These are phyloP conservation scores for Aromia moschata DNA, from an alignment of 2,888 invertebrate species.

Conservation along the genomic window DNA sequence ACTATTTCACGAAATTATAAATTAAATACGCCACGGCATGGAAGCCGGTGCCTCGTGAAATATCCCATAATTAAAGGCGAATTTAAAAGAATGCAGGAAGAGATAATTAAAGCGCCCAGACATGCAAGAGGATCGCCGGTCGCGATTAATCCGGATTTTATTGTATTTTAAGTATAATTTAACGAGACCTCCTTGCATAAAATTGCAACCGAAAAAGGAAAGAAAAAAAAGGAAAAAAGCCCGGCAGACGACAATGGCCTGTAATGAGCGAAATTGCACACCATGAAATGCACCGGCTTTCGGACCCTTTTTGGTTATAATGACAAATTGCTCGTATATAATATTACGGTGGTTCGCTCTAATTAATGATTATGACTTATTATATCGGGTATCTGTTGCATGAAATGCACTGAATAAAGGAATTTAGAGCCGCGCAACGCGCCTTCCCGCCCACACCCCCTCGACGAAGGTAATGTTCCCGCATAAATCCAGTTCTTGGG, in stretches of 20 bases:
- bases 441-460: slow-evolving; percentile 1
- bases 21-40: slow-evolving; percentile 14
- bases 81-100: slow-evolving; percentile 37
- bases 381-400: slow-evolving; percentile 18
- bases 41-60: not conserved
- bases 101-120: slow-evolving; percentile 48
- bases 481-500: not conserved
- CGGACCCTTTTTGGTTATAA: slow-evolving; percentile 10
- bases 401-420: slow-evolving; percentile 12
- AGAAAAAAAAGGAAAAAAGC: no score
- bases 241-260: slow-evolving; percentile 43
- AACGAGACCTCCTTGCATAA: slow-evolving; percentile 60
- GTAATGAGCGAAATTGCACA: slow-evolving; percentile 38
- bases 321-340: slow-evolving; percentile 17
- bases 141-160: slow-evolving; percentile 58
- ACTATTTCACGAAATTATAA: slow-evolving; percentile 2
- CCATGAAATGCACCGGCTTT: slow-evolving; percentile 39
- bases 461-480: not conserved
- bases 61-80: slow-evolving; percentile 26
- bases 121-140: slow-evolving; percentile 52
- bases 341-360: slow-evolving; percentile 12
- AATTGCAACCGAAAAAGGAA: slow-evolving; percentile 59
- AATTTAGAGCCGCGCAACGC: not conserved
- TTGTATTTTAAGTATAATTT: slow-evolving; percentile 59
- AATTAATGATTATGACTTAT: slow-evolving; percentile 19